Base-by-base conservation (phyloP, 2,113 vertebrate genomes). In the Hippocampus zosterae region DNA sequence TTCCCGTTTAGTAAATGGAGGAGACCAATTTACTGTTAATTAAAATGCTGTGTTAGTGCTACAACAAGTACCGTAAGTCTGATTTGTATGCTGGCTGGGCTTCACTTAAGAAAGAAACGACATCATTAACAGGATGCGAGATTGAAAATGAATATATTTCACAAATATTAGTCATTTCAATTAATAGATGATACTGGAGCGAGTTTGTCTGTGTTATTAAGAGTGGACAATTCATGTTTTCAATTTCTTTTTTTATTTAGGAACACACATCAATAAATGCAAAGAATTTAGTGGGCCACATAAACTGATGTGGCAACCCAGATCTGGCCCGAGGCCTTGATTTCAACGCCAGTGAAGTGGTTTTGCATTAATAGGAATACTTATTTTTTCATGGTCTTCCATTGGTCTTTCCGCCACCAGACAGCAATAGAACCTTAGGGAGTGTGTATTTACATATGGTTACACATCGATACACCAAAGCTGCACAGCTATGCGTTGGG, bases 381-480 rank as follows among this genome's bases (percentile, higher is more conserved):
- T 16, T 6, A 40, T 9, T 33, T 18, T 60, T 60, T 63, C 61
- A 63, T 63, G 19, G 55, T 48, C 59, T 59, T 78, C 61, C 65
- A 62, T 85, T 74, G 21, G 33, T 65, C 68, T 66, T 73, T 60
- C 77, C 62, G 78, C 62, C 70, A 37, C 68, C 67, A 78, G 48
- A 52, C 23, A 42, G 40, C 9, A n/a, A 41, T 10, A 62, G 3
- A 21, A 41, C 73, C 73, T 73, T 62, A 10, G 65, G 72, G 73
- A 40, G 63, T 62, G 56, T 65, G 33, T 79, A 80, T 86, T 78
- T 67, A 71, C 68, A 77, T 78, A 67, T 50, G 68, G 62, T 70
- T 72, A 65, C 62, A 70, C 68, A 65, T 46, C 60, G 67, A 71
- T 8, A 33, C 69, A 69, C 48, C 44, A 41, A 46, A 67, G 75